Evolutionary conservation across 2,797 vertebrate genomes (phyloP).

Genomic region (Periparus ater): DNA sequence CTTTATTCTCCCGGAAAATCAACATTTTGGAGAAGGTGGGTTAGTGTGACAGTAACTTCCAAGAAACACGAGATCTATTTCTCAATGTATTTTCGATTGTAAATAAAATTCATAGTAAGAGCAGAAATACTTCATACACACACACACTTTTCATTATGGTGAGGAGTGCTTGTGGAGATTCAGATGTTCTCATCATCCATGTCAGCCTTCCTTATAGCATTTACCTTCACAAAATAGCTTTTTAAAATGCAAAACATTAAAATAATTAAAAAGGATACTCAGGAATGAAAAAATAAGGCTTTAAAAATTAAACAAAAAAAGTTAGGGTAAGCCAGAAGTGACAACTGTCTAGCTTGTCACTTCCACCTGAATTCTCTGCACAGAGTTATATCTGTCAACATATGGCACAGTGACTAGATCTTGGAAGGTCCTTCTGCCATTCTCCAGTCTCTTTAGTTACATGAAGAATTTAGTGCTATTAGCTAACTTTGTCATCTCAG

Average conservation of each 20-base stretch:
- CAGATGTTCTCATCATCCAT: neutral
- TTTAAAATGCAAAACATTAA: neutral
- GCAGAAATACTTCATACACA: neutral
- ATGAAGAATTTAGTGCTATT: neutral
- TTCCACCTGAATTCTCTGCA: neutral
- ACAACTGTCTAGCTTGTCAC: neutral
- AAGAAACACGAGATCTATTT: neutral
- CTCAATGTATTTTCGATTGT: neutral
- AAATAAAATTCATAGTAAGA: neutral
- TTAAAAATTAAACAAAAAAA: neutral
- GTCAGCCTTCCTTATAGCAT: neutral
- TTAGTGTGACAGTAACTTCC: neutral
- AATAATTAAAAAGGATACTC: neutral
- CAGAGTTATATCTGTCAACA: neutral
- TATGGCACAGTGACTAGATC: neutral
- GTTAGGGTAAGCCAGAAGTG: neutral
- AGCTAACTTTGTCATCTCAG: neutral
- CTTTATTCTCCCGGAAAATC: neutral
- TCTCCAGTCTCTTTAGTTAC: neutral
- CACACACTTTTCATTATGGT: neutral
- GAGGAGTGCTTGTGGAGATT: neutral
- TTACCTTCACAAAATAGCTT: neutral
- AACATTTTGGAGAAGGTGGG: accelerated
- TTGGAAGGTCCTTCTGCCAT: neutral
- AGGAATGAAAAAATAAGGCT: neutral